phyloP scores from a whole-genome alignment of 2,113 vertebrate genomes.

The human (Homo sapiens) region GRCh38 chr16:4779501-4780000 shows the following conservation, averaged over 20 bases:
- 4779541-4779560: not conserved
- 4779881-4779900: not conserved
- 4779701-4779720: conserved; percentile 99
- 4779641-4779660: not conserved
- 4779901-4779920: not conserved
- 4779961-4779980: not conserved
- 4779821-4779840: not conserved
- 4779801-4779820: not conserved
- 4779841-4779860: not conserved
- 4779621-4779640: not conserved
- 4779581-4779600: not conserved
- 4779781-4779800: conserved; percentile 84
- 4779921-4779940: not conserved
- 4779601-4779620: not conserved
- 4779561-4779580: not conserved
- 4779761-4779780: conserved; percentile 98
- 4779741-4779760: conserved; percentile 94
- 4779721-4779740: conserved; percentile 94
- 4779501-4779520: not conserved
- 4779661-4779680: rapidly evolving
- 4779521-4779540: not conserved
- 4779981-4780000: not conserved
- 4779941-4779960: not conserved
- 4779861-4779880: not conserved
- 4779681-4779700: conserved; percentile 93